phyloP scores from a whole-genome alignment of 2,888 invertebrate genomes.

The Leptothorax acervorum region DNA sequence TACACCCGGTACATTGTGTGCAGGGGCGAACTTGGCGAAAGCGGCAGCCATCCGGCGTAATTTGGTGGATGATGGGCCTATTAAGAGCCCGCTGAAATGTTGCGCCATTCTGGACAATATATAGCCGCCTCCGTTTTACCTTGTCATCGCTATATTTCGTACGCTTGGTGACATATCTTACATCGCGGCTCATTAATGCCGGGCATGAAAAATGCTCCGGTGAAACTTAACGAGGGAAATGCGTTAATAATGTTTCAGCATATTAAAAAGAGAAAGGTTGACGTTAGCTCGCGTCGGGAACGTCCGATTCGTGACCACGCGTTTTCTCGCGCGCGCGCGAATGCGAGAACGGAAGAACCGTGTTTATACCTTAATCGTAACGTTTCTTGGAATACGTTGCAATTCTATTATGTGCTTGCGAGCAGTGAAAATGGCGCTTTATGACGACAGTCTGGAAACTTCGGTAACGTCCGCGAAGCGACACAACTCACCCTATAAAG shows the following conservation, averaged over 20 bases:
- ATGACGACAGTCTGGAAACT: slow-evolving; percentile 76
- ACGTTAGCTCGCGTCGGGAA: neutral
- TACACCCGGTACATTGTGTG: slow-evolving; percentile 55
- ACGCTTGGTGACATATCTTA: slow-evolving; percentile 15
- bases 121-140: slow-evolving; percentile 16
- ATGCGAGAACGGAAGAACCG: slow-evolving; percentile 31
- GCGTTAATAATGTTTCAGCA: slow-evolving; percentile 19
- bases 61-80: slow-evolving; percentile 67
- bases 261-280: slow-evolving; percentile 10
- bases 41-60: slow-evolving; percentile 56
- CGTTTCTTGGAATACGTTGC: slow-evolving; percentile 63
- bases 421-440: slow-evolving; percentile 72
- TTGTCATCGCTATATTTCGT: slow-evolving; percentile 46
- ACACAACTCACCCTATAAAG: slow-evolving; percentile 70
- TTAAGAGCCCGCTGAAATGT: slow-evolving; percentile 65
- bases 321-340: neutral
- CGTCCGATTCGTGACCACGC: slow-evolving; percentile 13
- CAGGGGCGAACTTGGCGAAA: slow-evolving; percentile 26
- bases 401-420: slow-evolving; percentile 73
- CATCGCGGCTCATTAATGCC: slow-evolving; percentile 42
- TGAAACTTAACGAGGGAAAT: slow-evolving; percentile 27
- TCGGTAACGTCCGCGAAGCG: slow-evolving; percentile 66
- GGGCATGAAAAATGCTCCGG: slow-evolving; percentile 23
- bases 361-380: slow-evolving; percentile 69
- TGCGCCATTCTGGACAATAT: slow-evolving; percentile 50